phyloP scores from a whole-genome alignment of 2,113 vertebrate species.

The Corythoichthys intestinalis region DNA sequence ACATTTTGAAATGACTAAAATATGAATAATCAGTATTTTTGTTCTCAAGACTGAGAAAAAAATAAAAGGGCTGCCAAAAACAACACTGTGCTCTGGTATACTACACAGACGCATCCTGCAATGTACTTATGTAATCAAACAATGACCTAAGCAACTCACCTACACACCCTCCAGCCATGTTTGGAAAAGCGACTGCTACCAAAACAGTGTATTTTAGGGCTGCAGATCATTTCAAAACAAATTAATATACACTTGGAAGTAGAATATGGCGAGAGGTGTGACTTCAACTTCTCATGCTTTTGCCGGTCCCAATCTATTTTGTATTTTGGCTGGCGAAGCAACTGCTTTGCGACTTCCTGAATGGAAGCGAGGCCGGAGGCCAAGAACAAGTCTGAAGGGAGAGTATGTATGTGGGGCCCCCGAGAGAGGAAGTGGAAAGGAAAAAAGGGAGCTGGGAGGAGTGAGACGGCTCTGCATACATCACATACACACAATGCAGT shows the following conservation, averaged over 20 bases:
- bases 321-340: too few relatives aligned
- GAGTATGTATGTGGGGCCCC: slow-evolving; percentile 51
- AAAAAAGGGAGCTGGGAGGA: slow-evolving; percentile 56
- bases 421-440: slow-evolving; percentile 58
- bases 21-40: too few relatives aligned
- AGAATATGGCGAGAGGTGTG: neutral
- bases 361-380: slow-evolving; percentile 49
- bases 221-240: neutral
- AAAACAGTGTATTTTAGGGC: slow-evolving; percentile 34
- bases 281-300: slow-evolving; percentile 21
- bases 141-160: slow-evolving; percentile 54
- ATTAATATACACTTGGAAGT: too few relatives aligned
- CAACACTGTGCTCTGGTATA: too few relatives aligned
- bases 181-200: too few relatives aligned
- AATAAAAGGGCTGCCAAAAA: too few relatives aligned
- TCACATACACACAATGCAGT: neutral
- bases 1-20: too few relatives aligned
- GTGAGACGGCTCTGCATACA: neutral
- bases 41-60: too few relatives aligned
- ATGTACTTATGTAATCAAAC: slow-evolving; percentile 49
- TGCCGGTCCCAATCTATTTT: slow-evolving; percentile 35
- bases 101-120: slow-evolving; percentile 17
- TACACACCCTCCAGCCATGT: slow-evolving; percentile 43
- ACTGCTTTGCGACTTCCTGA: slow-evolving; percentile 57
- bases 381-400: slow-evolving; percentile 52